Percentiles rank a stretch among this genome's conserved stretches.
These are phyloP conservation scores for Anoplophora glabripennis DNA, from an alignment of 1,140 invertebrate genomes.

Conservation along the genomic window DNA sequence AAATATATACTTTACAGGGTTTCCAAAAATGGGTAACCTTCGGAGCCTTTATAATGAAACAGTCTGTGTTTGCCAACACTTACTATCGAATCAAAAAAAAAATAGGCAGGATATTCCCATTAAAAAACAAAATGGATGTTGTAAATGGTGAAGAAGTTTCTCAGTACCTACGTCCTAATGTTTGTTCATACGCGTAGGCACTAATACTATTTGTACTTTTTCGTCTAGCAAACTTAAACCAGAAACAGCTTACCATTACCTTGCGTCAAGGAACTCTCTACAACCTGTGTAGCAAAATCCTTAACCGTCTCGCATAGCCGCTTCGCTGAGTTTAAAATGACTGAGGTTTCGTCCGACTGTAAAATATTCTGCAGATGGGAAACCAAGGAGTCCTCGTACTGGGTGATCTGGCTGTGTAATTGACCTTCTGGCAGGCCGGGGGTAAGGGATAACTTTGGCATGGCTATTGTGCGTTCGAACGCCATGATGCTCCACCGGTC, in stretches of 20 bases:
- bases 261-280: conserved; percentile 56
- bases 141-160: too few relatives aligned
- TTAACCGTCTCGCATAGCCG: conserved; percentile 80
- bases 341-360: conserved; percentile 76
- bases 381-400: conserved; percentile 79
- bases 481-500: conserved; percentile 76
- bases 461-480: conserved; percentile 72
- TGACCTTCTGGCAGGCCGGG: conserved; percentile 51
- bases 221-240: too few relatives aligned
- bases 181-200: too few relatives aligned
- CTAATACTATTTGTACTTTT: too few relatives aligned
- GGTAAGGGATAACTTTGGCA: conserved; percentile 58
- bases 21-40: too few relatives aligned
- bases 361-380: conserved; percentile 83
- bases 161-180: too few relatives aligned
- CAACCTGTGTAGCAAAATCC: conserved; percentile 67
- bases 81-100: too few relatives aligned
- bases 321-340: conserved; percentile 74
- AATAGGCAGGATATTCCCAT: too few relatives aligned
- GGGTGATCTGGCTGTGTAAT: conserved; percentile 54
- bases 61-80: too few relatives aligned
- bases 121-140: too few relatives aligned
- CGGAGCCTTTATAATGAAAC: too few relatives aligned
- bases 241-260: conserved; percentile 23
- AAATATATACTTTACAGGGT: too few relatives aligned